Evolutionary conservation across 2,113 vertebrate species (phyloP).

Genomic region (Myotis davidii): DNA sequence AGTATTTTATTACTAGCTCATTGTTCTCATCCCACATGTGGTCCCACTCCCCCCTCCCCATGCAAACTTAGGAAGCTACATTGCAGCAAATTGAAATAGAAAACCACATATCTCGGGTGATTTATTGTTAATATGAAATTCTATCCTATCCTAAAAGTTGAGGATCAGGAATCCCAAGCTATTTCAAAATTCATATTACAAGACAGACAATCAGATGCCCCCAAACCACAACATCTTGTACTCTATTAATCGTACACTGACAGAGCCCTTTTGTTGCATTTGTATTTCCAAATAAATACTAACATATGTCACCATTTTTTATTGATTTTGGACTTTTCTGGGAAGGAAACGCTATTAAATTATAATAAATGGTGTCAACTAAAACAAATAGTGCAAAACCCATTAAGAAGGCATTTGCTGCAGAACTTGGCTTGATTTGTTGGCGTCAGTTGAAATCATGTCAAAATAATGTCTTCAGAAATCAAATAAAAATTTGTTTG

Average conservation of each 20-base stretch:
- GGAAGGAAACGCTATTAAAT: conserved; percentile 77
- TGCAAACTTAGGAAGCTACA: conserved; percentile 76
- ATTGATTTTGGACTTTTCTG: conserved; percentile 86
- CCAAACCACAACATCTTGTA: conserved; percentile 82
- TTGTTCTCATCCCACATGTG: conserved; percentile 76
- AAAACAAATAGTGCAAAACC: conserved; percentile 83
- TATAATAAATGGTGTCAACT: conserved; percentile 78
- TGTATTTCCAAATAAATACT: conserved; percentile 85
- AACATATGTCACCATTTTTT: conserved; percentile 85
- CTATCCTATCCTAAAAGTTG: conserved; percentile 79
- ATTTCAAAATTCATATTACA: conserved; percentile 85
- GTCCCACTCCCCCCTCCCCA: not conserved
- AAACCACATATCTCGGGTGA: conserved; percentile 79
- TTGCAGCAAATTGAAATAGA: conserved; percentile 83
- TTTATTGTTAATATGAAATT: conserved; percentile 85
- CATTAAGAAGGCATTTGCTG: conserved; percentile 86
- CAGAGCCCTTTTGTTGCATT: conserved; percentile 83
- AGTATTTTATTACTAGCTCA: conserved; percentile 82
- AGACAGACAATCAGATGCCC: conserved; percentile 84
- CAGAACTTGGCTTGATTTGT: conserved; percentile 87
- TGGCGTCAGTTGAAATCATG: conserved; percentile 84
- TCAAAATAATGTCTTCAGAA: conserved; percentile 84
- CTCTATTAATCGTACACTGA: conserved; percentile 84
- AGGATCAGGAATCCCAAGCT: conserved; percentile 81
- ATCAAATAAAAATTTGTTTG: conserved; percentile 82